Percentiles rank a stretch among this genome's conserved stretches.
Conservation (phyloP, 2,888 invertebrate genomes). For the Lepidocyrtoides sp. region DNA sequence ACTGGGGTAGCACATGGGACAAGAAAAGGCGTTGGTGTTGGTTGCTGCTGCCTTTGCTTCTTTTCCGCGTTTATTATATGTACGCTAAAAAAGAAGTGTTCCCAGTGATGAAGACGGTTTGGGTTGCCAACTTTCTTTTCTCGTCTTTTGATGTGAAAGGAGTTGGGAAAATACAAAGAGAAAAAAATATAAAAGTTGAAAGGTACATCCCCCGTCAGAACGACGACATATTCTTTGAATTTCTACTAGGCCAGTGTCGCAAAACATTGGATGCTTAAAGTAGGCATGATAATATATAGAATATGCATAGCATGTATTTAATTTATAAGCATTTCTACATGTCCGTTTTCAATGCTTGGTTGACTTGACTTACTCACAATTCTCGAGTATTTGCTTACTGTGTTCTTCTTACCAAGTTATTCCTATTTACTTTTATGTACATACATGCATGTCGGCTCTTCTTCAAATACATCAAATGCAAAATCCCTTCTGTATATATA, state of each 20-base stretch:
- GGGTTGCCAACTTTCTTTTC: conserved; percentile 15
- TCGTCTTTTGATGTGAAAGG: background rate
- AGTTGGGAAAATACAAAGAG: background rate
- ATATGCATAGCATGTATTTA: no score
- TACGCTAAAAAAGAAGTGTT: background rate
- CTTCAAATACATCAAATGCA: background rate
- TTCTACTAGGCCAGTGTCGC: background rate
- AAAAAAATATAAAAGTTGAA: background rate
- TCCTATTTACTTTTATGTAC: background rate
- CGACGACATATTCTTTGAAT: background rate
- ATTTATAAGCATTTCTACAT: background rate
- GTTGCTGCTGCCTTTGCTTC: background rate
- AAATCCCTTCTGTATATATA: background rate
- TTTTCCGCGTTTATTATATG: background rate
- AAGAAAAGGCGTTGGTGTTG: conserved; percentile 40
- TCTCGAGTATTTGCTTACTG: background rate
- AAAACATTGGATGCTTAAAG: no score
- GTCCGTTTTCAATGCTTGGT: background rate
- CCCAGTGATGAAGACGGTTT: background rate
- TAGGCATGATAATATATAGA: background rate
- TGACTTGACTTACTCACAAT: background rate
- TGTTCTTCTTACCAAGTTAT: background rate
- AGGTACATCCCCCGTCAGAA: background rate
- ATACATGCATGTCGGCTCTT: background rate
- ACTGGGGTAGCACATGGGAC: conserved; percentile 20